Evolutionary conservation across 2,113 vertebrate genomes (phyloP), one percentile per base, ranked within the genome.

Genomic region (Ancistrus triradiatus): DNA sequence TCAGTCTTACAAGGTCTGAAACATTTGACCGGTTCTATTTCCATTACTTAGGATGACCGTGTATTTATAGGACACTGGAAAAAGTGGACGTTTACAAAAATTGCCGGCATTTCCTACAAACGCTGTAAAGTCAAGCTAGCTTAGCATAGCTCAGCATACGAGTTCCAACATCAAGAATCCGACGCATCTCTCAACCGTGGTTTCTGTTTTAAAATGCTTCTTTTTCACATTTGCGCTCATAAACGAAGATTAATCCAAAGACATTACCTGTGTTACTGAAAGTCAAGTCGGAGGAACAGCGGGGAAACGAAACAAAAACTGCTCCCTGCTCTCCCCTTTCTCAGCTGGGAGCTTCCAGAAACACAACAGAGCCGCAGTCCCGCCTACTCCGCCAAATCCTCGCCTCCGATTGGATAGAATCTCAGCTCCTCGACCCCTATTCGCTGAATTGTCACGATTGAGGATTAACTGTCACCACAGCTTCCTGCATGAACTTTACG

Each of bases 201-300:
- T 42, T 42, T 42, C 14, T 2, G 38, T 42, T n/a, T 5, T 6
- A 42, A 3, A 42, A n/a, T n/a, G 11, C 14, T n/a, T 10, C 1
- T 49, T 60, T 14, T 8, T 4, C 57, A 21, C 18, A 27, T 43
- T 17, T 74, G n/a, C 38, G 5, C 9, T 28, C 3, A 31, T 13
- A 2, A 22, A 46, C 7, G 18, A 27, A n/a, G 4, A 43, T 31
- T 60, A 27, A 37, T 24, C 31, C 77, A n/a, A 14, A 42, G 14
- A 14, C 5, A n/a, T 85, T 87, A 89, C 85, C 88, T 86, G 83
- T 28, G 70, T 55, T 61, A 78, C 58, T 66, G 50, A 62, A 74
- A n/a, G 22, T 28, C 15, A 50, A 56, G 27, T 60, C 31, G 50
- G 67, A 57, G 52, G 9, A 28, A 51, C 59, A 14, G 43, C 55